A percentile compares a stretch with the other conserved stretches of the same genome.
phyloP scores from a whole-genome alignment of 2,888 invertebrate genomes.

The Hedychridium roseum region DNA sequence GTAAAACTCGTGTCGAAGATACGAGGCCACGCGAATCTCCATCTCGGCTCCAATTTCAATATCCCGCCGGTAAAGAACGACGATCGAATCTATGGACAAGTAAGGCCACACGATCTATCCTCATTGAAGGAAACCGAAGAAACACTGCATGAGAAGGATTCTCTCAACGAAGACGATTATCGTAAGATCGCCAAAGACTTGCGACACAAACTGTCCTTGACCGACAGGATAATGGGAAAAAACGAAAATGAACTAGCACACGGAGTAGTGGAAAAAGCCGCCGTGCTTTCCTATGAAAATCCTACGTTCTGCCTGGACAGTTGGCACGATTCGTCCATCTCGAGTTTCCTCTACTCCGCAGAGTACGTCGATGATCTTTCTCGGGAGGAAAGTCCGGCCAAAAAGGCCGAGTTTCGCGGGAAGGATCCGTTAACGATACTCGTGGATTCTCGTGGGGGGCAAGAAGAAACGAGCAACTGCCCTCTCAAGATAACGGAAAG shows the following conservation, averaged over 20 bases:
- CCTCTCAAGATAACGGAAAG: not conserved
- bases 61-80: constrained; percentile 19
- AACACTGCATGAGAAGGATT: not conserved
- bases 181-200: constrained; percentile 43
- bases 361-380: not conserved
- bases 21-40: constrained; percentile 45
- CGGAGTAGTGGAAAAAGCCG: constrained; percentile 3
- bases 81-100: not conserved
- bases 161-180: constrained; percentile 32
- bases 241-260: constrained; percentile 8
- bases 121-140: constrained; percentile 9
- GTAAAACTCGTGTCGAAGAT: constrained; percentile 57
- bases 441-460: constrained; percentile 20
- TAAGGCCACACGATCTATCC: not conserved
- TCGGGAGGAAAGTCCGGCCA: not conserved
- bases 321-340: constrained; percentile 53
- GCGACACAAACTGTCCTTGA: constrained; percentile 46
- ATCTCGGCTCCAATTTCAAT: constrained; percentile 34
- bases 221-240: constrained; percentile 37
- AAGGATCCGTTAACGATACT: constrained; percentile 25
- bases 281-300: constrained; percentile 51
- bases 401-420: not conserved
- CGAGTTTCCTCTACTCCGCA: constrained; percentile 39
- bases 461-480: not conserved
- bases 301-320: constrained; percentile 55